phyloP scores from a whole-genome alignment of 30 jellyfish, hydroid and myxozoan species.

The Morbakka virulenta region DNA sequence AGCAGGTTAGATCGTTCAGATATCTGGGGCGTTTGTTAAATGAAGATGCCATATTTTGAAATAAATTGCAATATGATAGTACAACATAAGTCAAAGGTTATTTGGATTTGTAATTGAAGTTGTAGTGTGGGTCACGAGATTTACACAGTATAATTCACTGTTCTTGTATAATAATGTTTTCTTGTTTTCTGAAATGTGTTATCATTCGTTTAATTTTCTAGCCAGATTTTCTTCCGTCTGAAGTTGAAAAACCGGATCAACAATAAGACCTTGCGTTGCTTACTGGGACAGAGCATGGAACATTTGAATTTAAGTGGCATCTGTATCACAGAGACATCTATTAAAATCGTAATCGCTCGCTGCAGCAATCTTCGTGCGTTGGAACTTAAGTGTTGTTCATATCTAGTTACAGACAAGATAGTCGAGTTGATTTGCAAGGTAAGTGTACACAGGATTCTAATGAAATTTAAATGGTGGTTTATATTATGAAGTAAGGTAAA shows the following conservation, averaged over 20 bases:
- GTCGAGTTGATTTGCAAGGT: constrained; percentile 43
- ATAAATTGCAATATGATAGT: too few species aligned
- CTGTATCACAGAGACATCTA: constrained; percentile 31
- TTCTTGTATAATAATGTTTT: too few species aligned
- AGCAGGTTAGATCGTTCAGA: too few species aligned
- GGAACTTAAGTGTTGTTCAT: constrained; percentile 44
- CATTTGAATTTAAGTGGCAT: constrained; percentile 33
- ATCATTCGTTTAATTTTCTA: not conserved
- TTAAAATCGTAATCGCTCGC: constrained; percentile 24
- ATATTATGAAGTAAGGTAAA: too few species aligned
- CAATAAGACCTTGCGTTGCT: constrained; percentile 27
- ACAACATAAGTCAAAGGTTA: too few species aligned
- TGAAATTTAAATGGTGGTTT: too few species aligned
- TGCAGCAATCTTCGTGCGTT: constrained; percentile 30
- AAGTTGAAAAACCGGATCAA: constrained; percentile 33
- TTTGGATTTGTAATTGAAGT: too few species aligned
- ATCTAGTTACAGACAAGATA: constrained; percentile 36
- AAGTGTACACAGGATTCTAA: too few species aligned
- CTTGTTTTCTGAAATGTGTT: not conserved
- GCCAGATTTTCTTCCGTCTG: constrained; percentile 46
- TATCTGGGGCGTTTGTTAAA: too few species aligned
- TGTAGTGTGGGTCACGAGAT: too few species aligned
- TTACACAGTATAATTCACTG: too few species aligned
- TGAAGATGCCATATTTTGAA: too few species aligned
- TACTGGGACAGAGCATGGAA: constrained; percentile 37